Evolutionary conservation across 2,113 vertebrate species (phyloP).

Genomic region (Axis porcinus): DNA sequence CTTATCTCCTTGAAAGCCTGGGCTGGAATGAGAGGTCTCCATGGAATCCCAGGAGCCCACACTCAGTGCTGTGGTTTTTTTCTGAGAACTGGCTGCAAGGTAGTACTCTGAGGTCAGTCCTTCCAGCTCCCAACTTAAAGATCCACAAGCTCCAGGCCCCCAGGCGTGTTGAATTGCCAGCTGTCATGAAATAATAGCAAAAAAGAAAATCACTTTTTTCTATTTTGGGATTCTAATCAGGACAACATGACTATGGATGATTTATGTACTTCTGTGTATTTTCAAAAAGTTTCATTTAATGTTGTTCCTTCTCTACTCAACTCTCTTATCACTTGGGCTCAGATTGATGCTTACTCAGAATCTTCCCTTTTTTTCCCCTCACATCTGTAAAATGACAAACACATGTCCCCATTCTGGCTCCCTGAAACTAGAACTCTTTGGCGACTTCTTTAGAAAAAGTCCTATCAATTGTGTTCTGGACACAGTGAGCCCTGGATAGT

Average conservation of each 20-base stretch:
- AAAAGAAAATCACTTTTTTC: conserved; percentile 23
- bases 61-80: neutral
- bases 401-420: neutral
- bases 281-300: conserved; percentile 29
- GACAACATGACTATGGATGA: conserved; percentile 35
- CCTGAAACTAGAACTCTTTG: neutral
- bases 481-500: neutral
- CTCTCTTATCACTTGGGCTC: conserved; percentile 57
- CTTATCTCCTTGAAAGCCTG: conserved; percentile 9
- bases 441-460: neutral
- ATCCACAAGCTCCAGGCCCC: neutral
- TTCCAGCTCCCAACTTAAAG: neutral
- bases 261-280: conserved; percentile 26
- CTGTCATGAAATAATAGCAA: conserved; percentile 38
- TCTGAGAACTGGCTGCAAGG: neutral
- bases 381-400: conserved; percentile 22
- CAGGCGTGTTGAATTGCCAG: neutral
- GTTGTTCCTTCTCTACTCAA: neutral
- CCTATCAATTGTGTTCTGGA: neutral
- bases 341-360: neutral
- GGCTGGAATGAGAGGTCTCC: neutral
- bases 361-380: neutral
- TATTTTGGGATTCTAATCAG: conserved; percentile 51
- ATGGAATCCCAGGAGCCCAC: neutral
- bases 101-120: conserved; percentile 27